Percentiles rank a stretch among this genome's conserved stretches.
These are phyloP conservation scores for Agapetus fuscipes DNA, from an alignment of 2,888 invertebrate genomes.

Conservation along the genomic window DNA sequence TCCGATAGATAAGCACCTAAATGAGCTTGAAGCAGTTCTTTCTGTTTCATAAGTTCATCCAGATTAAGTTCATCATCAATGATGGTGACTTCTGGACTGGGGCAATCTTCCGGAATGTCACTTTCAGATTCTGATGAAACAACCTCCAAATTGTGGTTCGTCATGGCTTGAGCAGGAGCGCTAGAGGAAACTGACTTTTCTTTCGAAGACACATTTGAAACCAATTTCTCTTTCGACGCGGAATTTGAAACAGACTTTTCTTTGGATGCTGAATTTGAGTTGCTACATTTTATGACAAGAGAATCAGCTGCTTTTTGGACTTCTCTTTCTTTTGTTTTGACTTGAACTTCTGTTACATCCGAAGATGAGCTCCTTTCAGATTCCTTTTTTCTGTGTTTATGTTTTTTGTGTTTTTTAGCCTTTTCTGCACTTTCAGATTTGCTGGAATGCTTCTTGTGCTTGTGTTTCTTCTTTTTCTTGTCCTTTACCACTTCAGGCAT, in stretches of 20 bases:
- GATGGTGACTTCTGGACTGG: conserved; percentile 61
- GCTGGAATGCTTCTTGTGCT: conserved; percentile 15
- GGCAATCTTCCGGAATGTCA: conserved; percentile 53
- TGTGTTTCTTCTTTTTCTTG: conserved; percentile 15
- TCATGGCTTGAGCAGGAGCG: conserved; percentile 11
- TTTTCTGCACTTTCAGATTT: conserved; percentile 26
- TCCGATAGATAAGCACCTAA: conserved; percentile 68
- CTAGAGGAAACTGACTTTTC: conserved; percentile 24
- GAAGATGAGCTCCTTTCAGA: conserved; percentile 34
- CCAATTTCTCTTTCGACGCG: background rate
- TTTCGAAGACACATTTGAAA: background rate
- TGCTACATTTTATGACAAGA: conserved; percentile 23
- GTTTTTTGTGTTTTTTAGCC: conserved; percentile 46
- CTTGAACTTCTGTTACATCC: conserved; percentile 34
- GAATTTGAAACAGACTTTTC: background rate
- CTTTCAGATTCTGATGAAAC: conserved; percentile 61
- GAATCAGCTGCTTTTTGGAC: conserved; percentile 12
- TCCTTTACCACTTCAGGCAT: conserved; percentile 17
- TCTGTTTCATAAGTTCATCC: conserved; percentile 84
- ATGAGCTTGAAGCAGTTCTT: conserved; percentile 70
- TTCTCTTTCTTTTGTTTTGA: conserved; percentile 26
- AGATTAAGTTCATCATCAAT: conserved; percentile 80
- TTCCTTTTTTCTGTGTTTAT: conserved; percentile 58
- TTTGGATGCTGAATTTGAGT: background rate
- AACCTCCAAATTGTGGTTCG: conserved; percentile 44